phyloP scores from a whole-genome alignment of 2,797 vertebrate species.

The Notoglanidium macrostoma region DNA sequence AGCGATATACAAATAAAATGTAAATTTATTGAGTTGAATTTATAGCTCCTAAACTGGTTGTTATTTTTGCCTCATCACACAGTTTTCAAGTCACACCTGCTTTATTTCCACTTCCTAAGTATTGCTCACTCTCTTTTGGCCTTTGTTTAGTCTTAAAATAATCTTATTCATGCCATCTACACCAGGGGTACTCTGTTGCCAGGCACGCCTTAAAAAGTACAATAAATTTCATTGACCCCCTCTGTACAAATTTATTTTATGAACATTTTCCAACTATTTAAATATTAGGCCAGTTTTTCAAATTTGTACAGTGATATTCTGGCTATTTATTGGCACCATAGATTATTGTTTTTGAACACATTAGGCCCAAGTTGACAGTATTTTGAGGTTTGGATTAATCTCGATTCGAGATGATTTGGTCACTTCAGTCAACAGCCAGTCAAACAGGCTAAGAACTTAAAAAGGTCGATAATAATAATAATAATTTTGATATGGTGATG shows the following conservation, averaged over 20 bases:
- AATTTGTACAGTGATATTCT: not conserved
- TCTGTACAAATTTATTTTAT: not conserved
- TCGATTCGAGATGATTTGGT: not conserved
- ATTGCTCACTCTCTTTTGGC: too few species aligned
- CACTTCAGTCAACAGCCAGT: not conserved
- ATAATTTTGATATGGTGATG: not conserved
- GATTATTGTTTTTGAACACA: not conserved
- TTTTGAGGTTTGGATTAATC: not conserved
- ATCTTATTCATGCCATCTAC: too few species aligned
- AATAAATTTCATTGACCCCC: not conserved
- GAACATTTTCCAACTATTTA: not conserved
- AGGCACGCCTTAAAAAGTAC: too few species aligned
- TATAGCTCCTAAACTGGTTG: not conserved
- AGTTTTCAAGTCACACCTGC: not conserved
- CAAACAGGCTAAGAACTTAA: not conserved
- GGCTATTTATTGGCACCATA: not conserved
- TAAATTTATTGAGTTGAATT: not conserved
- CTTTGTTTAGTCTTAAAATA: too few species aligned
- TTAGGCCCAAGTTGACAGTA: not conserved
- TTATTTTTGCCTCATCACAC: not conserved
- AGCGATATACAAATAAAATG: not conserved
- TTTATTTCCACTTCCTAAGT: not conserved
- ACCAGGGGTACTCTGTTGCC: too few species aligned
- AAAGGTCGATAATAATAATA: not conserved
- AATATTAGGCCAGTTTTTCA: not conserved